Evolutionary conservation across 2,888 invertebrate genomes (phyloP).

Genomic region (Perithous albicinctus): DNA sequence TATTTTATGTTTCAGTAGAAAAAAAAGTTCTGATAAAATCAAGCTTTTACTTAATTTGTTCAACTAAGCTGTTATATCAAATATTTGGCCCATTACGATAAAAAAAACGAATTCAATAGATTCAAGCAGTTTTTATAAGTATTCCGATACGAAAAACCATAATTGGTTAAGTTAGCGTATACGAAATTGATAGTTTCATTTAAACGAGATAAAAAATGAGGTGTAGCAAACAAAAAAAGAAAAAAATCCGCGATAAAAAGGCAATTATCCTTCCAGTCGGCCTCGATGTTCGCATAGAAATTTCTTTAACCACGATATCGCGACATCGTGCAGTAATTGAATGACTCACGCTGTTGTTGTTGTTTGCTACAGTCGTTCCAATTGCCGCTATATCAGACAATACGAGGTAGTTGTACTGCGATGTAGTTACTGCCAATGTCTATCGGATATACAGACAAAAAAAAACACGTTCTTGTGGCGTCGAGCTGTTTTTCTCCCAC

Average conservation of each 20-base stretch:
- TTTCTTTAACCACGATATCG: neutral
- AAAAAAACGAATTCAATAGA: too few relatives aligned
- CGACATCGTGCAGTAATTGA: neutral
- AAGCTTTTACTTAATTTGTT: too few relatives aligned
- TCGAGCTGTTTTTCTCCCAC: constrained; percentile 3
- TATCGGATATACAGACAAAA: neutral
- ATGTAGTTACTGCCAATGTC: neutral
- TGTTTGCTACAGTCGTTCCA: constrained; percentile 20
- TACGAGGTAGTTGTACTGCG: neutral
- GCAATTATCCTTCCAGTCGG: constrained; percentile 8
- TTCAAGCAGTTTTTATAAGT: too few relatives aligned
- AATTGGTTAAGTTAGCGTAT: too few relatives aligned
- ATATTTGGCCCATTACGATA: too few relatives aligned
- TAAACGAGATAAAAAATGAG: neutral
- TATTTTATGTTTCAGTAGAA: too few relatives aligned
- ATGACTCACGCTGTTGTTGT: constrained; percentile 24
- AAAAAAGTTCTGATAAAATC: too few relatives aligned
- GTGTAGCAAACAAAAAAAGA: neutral
- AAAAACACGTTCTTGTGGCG: neutral
- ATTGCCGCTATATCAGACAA: constrained; percentile 17
- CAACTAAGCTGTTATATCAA: too few relatives aligned
- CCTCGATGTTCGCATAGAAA: neutral
- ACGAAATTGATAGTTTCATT: neutral
- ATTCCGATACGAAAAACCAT: too few relatives aligned
- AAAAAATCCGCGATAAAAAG: neutral